Conservation (phyloP, 2,113 vertebrate genomes). For the Meleagris gallopavo region DNA sequence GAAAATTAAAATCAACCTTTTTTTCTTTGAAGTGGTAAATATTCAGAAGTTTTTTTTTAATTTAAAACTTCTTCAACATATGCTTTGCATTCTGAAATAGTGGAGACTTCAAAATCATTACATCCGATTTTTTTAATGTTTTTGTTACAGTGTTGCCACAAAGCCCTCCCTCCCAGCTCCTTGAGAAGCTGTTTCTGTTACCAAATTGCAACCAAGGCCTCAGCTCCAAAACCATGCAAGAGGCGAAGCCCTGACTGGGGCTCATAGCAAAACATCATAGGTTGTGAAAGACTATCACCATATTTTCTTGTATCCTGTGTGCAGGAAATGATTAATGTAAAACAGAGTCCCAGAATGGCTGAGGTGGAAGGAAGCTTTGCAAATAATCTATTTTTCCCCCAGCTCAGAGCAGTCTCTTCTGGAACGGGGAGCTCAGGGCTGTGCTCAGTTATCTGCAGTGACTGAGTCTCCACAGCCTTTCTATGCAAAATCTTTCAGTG, state of each 20-base stretch:
- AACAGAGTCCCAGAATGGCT: background rate
- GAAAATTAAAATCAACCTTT: constrained; percentile 50
- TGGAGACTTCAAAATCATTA: constrained; percentile 40
- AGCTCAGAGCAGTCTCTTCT: background rate
- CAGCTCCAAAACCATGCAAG: background rate
- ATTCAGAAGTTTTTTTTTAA: background rate
- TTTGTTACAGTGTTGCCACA: background rate
- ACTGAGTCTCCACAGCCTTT: background rate
- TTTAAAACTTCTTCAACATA: constrained; percentile 58
- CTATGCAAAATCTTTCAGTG: background rate
- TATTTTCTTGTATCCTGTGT: background rate
- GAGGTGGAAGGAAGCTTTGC: background rate
- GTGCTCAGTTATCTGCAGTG: background rate
- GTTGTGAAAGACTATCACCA: background rate
- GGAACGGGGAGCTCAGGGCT: background rate
- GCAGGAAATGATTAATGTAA: background rate
- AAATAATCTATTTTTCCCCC: background rate
- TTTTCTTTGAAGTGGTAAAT: background rate
- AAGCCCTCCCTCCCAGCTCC: background rate
- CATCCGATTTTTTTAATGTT: background rate
- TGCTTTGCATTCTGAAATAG: constrained; percentile 62
- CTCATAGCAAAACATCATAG: background rate
- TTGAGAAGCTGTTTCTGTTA: background rate
- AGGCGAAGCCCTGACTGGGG: background rate
- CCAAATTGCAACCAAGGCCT: background rate